phyloP scores from a whole-genome alignment of 1,140 invertebrate species.

The Procambarus clarkii region DNA sequence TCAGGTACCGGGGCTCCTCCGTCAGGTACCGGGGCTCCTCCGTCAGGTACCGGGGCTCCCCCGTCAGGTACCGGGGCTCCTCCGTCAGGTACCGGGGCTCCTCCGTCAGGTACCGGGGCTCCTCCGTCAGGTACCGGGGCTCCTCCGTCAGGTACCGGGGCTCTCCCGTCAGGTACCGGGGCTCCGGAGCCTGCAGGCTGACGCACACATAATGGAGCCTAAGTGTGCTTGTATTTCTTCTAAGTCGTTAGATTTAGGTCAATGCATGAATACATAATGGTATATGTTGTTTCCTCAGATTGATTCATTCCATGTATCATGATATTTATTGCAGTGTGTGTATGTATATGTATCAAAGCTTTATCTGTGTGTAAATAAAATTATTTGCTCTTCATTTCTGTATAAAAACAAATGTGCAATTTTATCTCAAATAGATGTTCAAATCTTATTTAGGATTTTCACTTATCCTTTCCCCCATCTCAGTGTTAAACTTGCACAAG shows the following conservation, averaged over 20 bases:
- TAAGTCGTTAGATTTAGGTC: conserved; percentile 13
- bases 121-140: no score
- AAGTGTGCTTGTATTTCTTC: conserved; percentile 19
- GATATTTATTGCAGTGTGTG: conserved; percentile 60
- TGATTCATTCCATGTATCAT: conserved; percentile 48
- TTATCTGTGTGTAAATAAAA: conserved; percentile 51
- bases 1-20: no score
- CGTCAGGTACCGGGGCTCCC: no score
- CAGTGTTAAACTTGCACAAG: no score
- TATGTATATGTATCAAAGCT: conserved; percentile 61
- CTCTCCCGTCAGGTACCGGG: no score
- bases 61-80: no score
- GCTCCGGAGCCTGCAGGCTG: no score
- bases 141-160: no score
- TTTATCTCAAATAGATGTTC: conserved; percentile 60
- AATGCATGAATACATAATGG: conserved; percentile 25
- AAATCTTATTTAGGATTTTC: conserved; percentile 16
- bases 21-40: no score
- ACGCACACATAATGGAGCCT: not conserved
- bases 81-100: no score
- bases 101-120: no score
- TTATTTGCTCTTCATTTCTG: conserved; percentile 47
- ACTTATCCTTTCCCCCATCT: not conserved
- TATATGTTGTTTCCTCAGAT: conserved; percentile 14
- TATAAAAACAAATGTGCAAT: conserved; percentile 57